phyloP scores from a whole-genome alignment of 2,888 invertebrate species.

The Cheilosia grossa region DNA sequence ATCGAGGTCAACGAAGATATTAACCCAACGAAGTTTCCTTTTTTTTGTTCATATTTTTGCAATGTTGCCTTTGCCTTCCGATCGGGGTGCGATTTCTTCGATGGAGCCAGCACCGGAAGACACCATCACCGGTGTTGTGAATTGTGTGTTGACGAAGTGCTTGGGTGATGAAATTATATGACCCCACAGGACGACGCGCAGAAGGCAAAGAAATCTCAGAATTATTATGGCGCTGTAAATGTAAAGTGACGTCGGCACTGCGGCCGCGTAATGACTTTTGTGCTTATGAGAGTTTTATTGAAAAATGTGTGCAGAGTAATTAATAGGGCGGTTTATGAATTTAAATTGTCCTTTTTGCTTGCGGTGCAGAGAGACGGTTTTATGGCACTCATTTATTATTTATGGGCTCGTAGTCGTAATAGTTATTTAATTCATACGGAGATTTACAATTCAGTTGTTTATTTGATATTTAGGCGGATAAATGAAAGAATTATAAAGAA shows the following conservation, averaged over 20 bases:
- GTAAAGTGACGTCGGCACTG: slow-evolving; percentile 29
- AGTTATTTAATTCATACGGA: slow-evolving; percentile 30
- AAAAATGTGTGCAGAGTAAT: slow-evolving; percentile 51
- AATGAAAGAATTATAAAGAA: slow-evolving; percentile 7
- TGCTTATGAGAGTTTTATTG: slow-evolving; percentile 56
- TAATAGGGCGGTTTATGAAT: slow-evolving; percentile 49
- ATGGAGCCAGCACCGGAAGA: slow-evolving; percentile 33
- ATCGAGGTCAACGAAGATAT: slow-evolving; percentile 69
- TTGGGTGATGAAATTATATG: slow-evolving; percentile 56
- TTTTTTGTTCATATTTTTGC: slow-evolving; percentile 1
- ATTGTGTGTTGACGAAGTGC: slow-evolving; percentile 32
- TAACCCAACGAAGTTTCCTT: slow-evolving; percentile 56
- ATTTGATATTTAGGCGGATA: slow-evolving; percentile 19
- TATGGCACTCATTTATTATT: slow-evolving; percentile 44
- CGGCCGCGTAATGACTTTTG: slow-evolving; percentile 43
- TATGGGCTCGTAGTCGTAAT: slow-evolving; percentile 18
- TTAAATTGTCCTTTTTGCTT: slow-evolving; percentile 7
- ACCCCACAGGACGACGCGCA: slow-evolving; percentile 65
- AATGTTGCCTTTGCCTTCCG: not conserved
- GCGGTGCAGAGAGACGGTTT: not conserved
- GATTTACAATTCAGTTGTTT: slow-evolving; percentile 26
- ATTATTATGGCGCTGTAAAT: slow-evolving; percentile 44
- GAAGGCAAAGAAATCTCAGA: slow-evolving; percentile 42
- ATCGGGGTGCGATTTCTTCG: slow-evolving; percentile 3
- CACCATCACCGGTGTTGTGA: slow-evolving; percentile 25